Evolutionary conservation across 2,888 invertebrate species (phyloP).

Genomic region (Cryptus viduatorius): DNA sequence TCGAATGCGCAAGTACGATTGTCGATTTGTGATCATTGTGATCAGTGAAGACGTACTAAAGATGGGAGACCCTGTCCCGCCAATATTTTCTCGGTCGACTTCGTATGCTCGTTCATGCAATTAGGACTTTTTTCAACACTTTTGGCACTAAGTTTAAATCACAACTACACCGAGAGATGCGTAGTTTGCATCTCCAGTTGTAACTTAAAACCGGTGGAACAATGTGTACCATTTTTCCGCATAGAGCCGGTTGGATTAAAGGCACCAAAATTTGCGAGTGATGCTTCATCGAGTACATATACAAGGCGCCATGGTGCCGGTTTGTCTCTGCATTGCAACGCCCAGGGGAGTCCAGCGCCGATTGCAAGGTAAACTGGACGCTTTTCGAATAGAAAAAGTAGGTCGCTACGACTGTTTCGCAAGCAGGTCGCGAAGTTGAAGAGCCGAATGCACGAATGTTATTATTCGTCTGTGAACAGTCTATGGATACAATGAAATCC

Average conservation of each 20-base stretch:
- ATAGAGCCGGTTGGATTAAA: conserved; percentile 87
- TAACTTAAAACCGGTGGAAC: too few species aligned
- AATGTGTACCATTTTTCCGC: not conserved
- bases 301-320: conserved; percentile 73
- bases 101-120: not conserved
- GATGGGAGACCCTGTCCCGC: conserved; percentile 57
- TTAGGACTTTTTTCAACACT: too few species aligned
- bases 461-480: not conserved
- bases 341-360: conserved; percentile 90
- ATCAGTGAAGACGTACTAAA: conserved; percentile 11
- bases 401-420: not conserved
- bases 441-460: not conserved
- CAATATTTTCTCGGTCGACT: not conserved
- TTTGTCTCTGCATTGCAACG: conserved; percentile 89
- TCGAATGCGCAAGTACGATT: not conserved
- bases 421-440: not conserved
- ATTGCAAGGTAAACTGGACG: conserved; percentile 88
- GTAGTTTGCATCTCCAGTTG: too few species aligned
- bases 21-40: conserved; percentile 1
- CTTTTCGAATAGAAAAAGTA: not conserved
- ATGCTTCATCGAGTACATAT: conserved; percentile 84
- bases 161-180: too few species aligned
- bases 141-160: too few species aligned
- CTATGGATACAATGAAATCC: not conserved
- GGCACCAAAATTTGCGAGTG: conserved; percentile 87